A percentile compares a stretch with the other conserved stretches of the same genome.
Conservation (phyloP, 2,113 vertebrate species). For the Syngnathoides biaculeatus region DNA sequence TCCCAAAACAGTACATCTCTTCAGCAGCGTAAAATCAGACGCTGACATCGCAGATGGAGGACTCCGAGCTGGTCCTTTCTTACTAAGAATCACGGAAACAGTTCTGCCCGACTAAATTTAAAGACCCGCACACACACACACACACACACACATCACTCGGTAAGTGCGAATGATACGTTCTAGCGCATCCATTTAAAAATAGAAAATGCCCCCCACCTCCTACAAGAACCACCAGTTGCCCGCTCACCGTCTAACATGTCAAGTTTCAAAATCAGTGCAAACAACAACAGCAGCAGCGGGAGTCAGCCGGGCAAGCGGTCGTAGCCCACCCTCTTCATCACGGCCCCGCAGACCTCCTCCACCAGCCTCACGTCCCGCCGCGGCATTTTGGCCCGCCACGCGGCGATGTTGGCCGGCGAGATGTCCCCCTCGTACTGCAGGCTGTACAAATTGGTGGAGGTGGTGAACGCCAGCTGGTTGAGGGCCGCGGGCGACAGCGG, state of each 20-base stretch:
- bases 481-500: slow-evolving; percentile 87
- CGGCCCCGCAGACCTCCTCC: slow-evolving; percentile 82
- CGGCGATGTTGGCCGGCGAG: slow-evolving; percentile 80
- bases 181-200: slow-evolving; percentile 50
- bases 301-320: slow-evolving; percentile 76
- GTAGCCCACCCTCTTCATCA: slow-evolving; percentile 90
- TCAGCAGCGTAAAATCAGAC: slow-evolving; percentile 13
- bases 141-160: neutral
- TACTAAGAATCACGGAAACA: slow-evolving; percentile 21
- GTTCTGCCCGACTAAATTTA: neutral
- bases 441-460: slow-evolving; percentile 89
- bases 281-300: slow-evolving; percentile 78
- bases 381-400: slow-evolving; percentile 85
- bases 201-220: slow-evolving; percentile 33
- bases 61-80: slow-evolving; percentile 5
- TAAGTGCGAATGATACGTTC: slow-evolving; percentile 14
- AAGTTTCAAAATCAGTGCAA: slow-evolving; percentile 75
- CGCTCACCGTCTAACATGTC: slow-evolving; percentile 12
- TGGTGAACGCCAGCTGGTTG: slow-evolving; percentile 94
- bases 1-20: neutral
- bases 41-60: slow-evolving; percentile 22
- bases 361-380: slow-evolving; percentile 80
- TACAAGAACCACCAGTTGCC: slow-evolving; percentile 26
- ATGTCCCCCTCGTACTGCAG: slow-evolving; percentile 92
- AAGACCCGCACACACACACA: neutral